Evolutionary conservation across 2,797 vertebrate species (phyloP), one percentile per base, ranked within the genome.

Genomic region (Adrianichthys oophorus): DNA sequence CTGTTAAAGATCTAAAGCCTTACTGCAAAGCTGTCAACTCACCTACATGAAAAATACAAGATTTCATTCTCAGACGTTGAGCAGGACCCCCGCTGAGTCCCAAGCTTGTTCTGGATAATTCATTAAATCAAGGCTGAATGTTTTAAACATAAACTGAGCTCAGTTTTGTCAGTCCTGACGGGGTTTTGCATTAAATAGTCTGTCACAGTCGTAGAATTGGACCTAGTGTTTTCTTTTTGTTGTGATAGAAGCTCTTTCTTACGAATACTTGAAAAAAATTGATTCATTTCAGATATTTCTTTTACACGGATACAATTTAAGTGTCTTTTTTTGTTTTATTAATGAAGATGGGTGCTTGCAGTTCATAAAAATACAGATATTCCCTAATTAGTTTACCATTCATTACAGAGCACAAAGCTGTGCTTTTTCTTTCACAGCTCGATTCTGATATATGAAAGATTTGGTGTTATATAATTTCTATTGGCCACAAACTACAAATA

Each of bases 91-190:
- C 52, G 50, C 15, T 75, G 68, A 69, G 62, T 74, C 42, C 59
- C 15, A 15, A 26, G 15, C 44, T 42, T 60, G 46, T 62, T 73
- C 46, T 46, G 46, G 18, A 59, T 68, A 52, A 59, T 68, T 5
- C 66, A 79, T 52, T 40, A 45, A 58, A 75, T 74, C 45, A 46
- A 74, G 68, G 48, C 48, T 56, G 37, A 68, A 56, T 59, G 7
- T 64, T 79, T 77, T 29, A 64, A 19, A 57, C 55, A 55, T 62
- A 65, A 41, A 18, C 18, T 46, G 65, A 57, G 48, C 54, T 71
- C 56, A 52, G 61, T 74, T 72, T 74, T 72, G 64, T 80, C 68
- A 63, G 42, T 45, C 44, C 24, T 67, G 56, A 68, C 71, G 59
- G 46, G 49, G 24, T 19, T 49, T 32, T 68, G 57, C 46, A 37